A percentile compares a stretch with the other conserved stretches of the same genome.
Evolutionary conservation across 64 coral and sea anemone species (phyloP).

Genomic region (Stylophora pistillata): DNA sequence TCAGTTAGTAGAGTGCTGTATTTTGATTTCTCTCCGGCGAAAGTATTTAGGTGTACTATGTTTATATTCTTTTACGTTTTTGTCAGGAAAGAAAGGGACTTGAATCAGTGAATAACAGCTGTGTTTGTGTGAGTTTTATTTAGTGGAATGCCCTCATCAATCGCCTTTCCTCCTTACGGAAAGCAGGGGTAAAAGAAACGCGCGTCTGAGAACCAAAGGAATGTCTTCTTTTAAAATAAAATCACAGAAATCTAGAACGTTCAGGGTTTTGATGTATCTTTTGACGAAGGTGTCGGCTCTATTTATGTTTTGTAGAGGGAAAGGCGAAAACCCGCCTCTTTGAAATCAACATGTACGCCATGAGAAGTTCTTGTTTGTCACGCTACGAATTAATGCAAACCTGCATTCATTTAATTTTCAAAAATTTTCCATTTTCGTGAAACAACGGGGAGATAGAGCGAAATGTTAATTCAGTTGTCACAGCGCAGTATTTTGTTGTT

Average conservation of each 20-base stretch:
- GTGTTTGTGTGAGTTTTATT: not conserved
- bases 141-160: not conserved
- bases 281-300: not conserved
- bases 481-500: not conserved
- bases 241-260: not conserved
- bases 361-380: not conserved
- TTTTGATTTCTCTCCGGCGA: conserved; percentile 37
- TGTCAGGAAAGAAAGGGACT: not conserved
- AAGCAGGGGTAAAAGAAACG: not conserved
- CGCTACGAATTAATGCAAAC: not conserved
- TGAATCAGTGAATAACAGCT: not conserved
- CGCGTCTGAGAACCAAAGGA: conserved; percentile 9
- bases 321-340: too few species aligned
- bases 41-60: conserved; percentile 3
- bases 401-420: too few species aligned
- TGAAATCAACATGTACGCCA: too few species aligned
- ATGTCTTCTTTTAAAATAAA: not conserved
- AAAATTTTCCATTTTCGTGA: not conserved
- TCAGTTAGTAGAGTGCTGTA: not conserved
- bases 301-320: not conserved
- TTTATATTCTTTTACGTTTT: conserved; percentile 14
- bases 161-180: not conserved
- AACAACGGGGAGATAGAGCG: too few species aligned
- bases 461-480: not conserved
- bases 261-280: not conserved